phyloP scores from a whole-genome alignment of 2,888 invertebrate species.

The Poecilobothrus nobilitatus region DNA sequence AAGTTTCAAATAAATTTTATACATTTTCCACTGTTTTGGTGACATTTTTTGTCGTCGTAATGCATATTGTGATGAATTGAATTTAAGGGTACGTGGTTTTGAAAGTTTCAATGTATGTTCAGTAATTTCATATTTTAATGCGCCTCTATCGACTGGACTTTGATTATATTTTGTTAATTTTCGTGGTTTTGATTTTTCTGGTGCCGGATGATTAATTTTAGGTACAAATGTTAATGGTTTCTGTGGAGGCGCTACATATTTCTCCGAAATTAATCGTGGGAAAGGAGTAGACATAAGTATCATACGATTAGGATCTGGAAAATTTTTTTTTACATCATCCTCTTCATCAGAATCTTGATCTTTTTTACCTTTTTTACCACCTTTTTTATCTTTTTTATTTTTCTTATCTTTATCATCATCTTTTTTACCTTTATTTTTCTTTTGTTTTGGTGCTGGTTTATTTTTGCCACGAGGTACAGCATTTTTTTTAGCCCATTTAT shows the following conservation, averaged over 20 bases:
- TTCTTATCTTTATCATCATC: conserved; percentile 12
- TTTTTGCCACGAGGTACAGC: conserved; percentile 9
- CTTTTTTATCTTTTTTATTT: conserved; percentile 5
- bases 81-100: neutral
- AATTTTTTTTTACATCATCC: neutral
- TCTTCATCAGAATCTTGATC: neutral
- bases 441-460: conserved; percentile 11
- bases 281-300: neutral
- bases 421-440: conserved; percentile 11
- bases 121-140: conserved; percentile 14
- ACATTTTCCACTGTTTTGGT: neutral
- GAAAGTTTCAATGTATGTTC: neutral
- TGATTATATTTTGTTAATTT: conserved; percentile 15
- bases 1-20: neutral
- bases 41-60: neutral
- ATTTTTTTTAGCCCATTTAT: conserved; percentile 27
- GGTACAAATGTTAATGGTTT: neutral
- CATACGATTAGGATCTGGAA: neutral
- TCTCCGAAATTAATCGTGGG: no score
- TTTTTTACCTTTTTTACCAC: neutral
- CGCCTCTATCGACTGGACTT: conserved; percentile 7
- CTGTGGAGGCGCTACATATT: neutral
- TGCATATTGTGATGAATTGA: neutral
- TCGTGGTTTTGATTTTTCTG: conserved; percentile 18
- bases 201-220: neutral